Evolutionary conservation across 2,888 invertebrate species (phyloP).

Genomic region (Lomographa bimaculata): DNA sequence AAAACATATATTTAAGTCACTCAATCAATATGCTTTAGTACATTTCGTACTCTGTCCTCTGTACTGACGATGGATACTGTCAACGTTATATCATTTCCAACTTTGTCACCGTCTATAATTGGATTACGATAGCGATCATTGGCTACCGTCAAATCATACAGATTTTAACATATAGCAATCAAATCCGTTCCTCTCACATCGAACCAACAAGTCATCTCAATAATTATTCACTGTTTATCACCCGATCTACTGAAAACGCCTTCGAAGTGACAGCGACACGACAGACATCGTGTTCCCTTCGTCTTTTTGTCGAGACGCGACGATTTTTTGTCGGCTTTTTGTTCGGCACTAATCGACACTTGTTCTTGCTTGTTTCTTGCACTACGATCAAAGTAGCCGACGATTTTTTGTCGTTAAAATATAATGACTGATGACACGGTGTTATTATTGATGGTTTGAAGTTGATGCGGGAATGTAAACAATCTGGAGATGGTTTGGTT

Average conservation of each 20-base stretch:
- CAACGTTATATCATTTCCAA: not conserved
- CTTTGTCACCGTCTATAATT: not conserved
- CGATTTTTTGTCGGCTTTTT: slow-evolving; percentile 44
- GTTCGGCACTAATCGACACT: slow-evolving; percentile 65
- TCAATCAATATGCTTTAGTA: no score
- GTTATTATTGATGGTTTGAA: slow-evolving; percentile 53
- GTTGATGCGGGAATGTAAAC: slow-evolving; percentile 34
- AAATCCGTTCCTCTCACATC: no score
- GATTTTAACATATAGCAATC: no score
- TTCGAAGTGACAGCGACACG: slow-evolving; percentile 54
- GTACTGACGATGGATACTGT: no score
- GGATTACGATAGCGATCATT: slow-evolving; percentile 1
- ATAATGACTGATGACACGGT: slow-evolving; percentile 49
- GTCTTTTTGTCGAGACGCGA: slow-evolving; percentile 57
- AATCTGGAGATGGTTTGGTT: slow-evolving; percentile 28
- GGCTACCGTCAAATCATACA: no score
- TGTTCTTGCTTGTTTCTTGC: slow-evolving; percentile 47
- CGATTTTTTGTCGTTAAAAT: slow-evolving; percentile 42
- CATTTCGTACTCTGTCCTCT: no score
- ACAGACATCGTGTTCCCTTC: slow-evolving; percentile 66
- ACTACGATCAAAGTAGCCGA: slow-evolving; percentile 42
- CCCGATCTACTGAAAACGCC: slow-evolving; percentile 55
- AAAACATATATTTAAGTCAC: no score
- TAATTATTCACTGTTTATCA: slow-evolving; percentile 70
- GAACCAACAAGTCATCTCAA: slow-evolving; percentile 36